Evolutionary conservation across 2,888 invertebrate genomes (phyloP), one percentile per base, ranked within the genome.

Genomic region (Escarpia spicata): DNA sequence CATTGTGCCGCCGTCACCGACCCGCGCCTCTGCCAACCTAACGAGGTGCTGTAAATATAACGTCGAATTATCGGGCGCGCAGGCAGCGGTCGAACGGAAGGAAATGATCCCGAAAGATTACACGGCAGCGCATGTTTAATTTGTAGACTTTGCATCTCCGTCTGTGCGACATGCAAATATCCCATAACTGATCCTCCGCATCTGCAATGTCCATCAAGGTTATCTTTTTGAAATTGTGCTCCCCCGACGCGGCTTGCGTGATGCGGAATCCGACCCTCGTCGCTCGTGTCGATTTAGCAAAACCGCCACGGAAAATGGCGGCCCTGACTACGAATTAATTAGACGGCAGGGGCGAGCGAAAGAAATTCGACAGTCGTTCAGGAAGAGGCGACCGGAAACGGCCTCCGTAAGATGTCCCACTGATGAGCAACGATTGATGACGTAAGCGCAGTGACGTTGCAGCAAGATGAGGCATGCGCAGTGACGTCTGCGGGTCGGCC

Each of bases 41-140:
- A 75, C 75, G 75, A 75, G 75, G 75, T 75, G 75, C 75, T 75
- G 75, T 75, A 75, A 75, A 75, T 75, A 75, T 75, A 75, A 75
- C 75, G 75, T 75, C 75, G 75, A 75, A 75, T 75, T 75, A 75
- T 75, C 75, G 75, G 75, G 75, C 75, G 75, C 19, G 6, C 75
- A n/a, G 75, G 75, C 75, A 75, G 26, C 75, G 75, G 75, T 26
- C 75, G 75, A 75, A 75, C 75, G 75, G 75, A 75, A 75, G 75
- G 75, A 75, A 75, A 75, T 75, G 75, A 75, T 75, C 75, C 75
- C 75, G 75, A 75, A 75, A 75, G 75, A 75, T 75, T 75, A 75
- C 75, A 75, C 75, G 75, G 75, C 75, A 26, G 75, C 75, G 75
- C 75, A 75, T 75, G 75, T 75, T 75, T 75, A 75, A 75, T 75